A percentile compares a stretch with the other conserved stretches of the same genome.
Evolutionary conservation across 2,113 vertebrate genomes (phyloP).

Genomic region (Parus major): DNA sequence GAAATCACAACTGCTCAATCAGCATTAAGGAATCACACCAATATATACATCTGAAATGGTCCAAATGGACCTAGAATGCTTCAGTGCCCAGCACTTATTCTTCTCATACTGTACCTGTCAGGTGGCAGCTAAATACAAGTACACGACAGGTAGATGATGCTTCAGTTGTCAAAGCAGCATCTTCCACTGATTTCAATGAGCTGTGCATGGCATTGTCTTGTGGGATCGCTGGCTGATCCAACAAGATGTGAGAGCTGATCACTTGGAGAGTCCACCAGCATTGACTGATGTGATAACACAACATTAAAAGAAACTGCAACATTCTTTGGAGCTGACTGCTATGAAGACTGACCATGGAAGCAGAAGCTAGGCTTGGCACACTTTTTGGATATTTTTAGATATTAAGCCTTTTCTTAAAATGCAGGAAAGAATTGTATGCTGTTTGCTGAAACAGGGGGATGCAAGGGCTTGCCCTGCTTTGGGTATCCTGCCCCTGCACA

Average conservation of each 20-base stretch:
- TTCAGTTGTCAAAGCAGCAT: constrained; percentile 59
- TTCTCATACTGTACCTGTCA: constrained; percentile 65
- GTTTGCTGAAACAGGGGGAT: neutral
- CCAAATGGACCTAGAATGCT: neutral
- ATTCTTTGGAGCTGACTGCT: neutral
- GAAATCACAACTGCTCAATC: neutral
- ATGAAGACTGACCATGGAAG: neutral
- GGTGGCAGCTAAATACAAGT: constrained; percentile 54
- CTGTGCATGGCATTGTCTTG: constrained; percentile 36
- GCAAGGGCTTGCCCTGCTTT: neutral
- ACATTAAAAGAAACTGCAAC: neutral
- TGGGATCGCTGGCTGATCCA: constrained; percentile 53
- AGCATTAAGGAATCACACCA: neutral
- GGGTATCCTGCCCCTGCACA: neutral
- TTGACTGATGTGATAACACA: neutral
- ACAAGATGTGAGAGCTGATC: constrained; percentile 47
- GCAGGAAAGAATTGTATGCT: neutral
- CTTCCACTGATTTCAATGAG: constrained; percentile 58
- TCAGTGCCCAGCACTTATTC: neutral
- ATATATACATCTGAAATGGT: neutral
- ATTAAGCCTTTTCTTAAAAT: neutral
- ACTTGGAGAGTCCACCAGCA: constrained; percentile 38
- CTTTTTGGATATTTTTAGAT: neutral
- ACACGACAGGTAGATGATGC: constrained; percentile 4
- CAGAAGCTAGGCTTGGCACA: neutral